Conservation (phyloP, 2,797 vertebrate genomes). For the Coregonus suidteri region DNA sequence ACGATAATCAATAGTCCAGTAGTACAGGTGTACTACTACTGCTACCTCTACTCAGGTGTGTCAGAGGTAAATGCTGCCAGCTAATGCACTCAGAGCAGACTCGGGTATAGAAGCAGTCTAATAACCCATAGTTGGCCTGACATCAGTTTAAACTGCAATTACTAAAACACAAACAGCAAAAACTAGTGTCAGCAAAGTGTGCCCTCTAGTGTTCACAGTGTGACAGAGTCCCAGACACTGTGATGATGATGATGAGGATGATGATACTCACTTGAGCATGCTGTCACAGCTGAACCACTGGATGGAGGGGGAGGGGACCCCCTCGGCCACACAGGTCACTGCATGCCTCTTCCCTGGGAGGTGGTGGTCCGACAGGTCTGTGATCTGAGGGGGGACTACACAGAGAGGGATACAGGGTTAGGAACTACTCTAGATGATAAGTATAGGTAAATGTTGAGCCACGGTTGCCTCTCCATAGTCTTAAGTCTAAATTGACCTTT, state of each 20-base stretch:
- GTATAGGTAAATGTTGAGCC: no score
- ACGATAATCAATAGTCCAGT: background rate
- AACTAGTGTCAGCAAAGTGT: constrained; percentile 15
- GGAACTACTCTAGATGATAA: constrained; percentile 5
- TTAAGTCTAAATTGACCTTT: background rate
- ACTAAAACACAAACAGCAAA: no score
- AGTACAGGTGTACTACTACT: background rate
- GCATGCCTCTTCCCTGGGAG: constrained; percentile 83
- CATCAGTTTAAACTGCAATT: no score
- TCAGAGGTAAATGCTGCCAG: background rate
- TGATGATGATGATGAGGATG: constrained; percentile 16
- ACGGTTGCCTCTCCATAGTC: no score
- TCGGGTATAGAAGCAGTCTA: no score
- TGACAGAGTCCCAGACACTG: constrained; percentile 5
- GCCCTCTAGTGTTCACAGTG: constrained; percentile 47
- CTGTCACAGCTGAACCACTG: constrained; percentile 90
- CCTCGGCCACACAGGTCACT: constrained; percentile 87
- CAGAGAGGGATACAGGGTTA: constrained; percentile 13
- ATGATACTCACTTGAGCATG: constrained; percentile 84
- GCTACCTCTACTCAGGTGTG: background rate
- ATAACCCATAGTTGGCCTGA: no score
- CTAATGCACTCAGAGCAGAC: no score
- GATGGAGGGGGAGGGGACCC: constrained; percentile 87
- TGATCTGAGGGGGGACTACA: constrained; percentile 88
- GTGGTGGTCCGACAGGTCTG: constrained; percentile 85